Evolutionary conservation across 2,797 vertebrate genomes (phyloP), one percentile per base, ranked within the genome.

Genomic region (Melopsittacus undulatus): DNA sequence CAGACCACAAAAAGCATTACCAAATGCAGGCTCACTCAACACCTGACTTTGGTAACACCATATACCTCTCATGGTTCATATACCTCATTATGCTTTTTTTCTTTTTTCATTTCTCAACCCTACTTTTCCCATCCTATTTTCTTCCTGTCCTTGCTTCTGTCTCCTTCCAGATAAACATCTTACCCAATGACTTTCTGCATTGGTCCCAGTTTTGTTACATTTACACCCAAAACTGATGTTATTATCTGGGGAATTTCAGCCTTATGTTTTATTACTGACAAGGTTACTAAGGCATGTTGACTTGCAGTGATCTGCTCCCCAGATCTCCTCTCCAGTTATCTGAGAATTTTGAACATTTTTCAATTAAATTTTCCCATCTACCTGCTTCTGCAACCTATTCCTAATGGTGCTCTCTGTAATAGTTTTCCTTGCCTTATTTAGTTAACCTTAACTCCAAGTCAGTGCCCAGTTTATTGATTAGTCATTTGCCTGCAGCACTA

Each of bases 241-340:
- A 9, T 48, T 30, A 32, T 2, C 24, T 62, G 13, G 9, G 13
- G 6, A 61, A 27, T 2, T 0, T 26, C n/a, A 56, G 18, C 7
- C 13, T 51, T 27, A 11, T 42, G 54, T 61, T 68, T 54, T 68
- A 34, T 61, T 68, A 23, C 18, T 54, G 49, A 34, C 10, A 43
- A 48, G 9, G 11, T 18, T 73, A 26, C 27, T 27, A 38, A 42
- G 7, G 11, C 26, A 29, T 62, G 8, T 3, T 77, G 8, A n/a
- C 42, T 73, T 89, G 16, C 24, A 51, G 64, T 24, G 4, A 19
- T 74, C 54, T 69, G 21, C 16, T 83, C 20, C 5, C 20, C 29
- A 20, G 17, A 77, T 45, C 3, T 51, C 9, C 18, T 70, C 42
- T 72, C 16, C 24, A 66, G 17, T 45, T 66, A 52, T 51, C 20